These are phyloP conservation scores for Apodemia mormo DNA, from an alignment of 2,888 invertebrate species.

Conservation along the genomic window DNA sequence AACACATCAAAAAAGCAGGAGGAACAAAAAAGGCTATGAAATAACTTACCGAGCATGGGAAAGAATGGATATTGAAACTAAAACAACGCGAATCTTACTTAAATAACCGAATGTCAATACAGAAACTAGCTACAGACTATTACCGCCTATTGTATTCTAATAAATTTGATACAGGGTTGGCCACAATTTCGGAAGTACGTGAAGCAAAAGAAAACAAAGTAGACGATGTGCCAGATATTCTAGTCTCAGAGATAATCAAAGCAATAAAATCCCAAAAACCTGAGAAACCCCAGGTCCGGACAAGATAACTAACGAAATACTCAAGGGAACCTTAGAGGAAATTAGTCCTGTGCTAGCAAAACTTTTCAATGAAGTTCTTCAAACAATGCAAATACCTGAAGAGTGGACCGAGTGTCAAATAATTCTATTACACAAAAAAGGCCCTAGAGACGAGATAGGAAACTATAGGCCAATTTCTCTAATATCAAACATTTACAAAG, in stretches of 20 bases:
- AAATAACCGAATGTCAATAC: constrained; percentile 22
- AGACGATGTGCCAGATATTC: constrained; percentile 21
- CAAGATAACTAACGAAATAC: constrained; percentile 34
- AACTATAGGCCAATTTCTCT: constrained; percentile 36
- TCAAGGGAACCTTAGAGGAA: constrained; percentile 30
- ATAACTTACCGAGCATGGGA: constrained; percentile 23
- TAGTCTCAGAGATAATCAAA: constrained; percentile 26
- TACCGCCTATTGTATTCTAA: constrained; percentile 21
- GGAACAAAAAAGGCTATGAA: no score
- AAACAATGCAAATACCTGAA: constrained; percentile 28
- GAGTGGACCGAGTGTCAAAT: constrained; percentile 30
- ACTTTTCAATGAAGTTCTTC: no score
- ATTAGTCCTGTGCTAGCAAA: constrained; percentile 29
- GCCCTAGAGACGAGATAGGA: constrained; percentile 25
- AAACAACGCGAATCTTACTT: constrained; percentile 15
- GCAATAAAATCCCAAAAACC: constrained; percentile 30
- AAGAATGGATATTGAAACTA: constrained; percentile 28
- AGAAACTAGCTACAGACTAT: constrained; percentile 25
- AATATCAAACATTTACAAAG: constrained; percentile 22
- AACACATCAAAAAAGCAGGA: no score
- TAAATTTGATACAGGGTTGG: constrained; percentile 24
- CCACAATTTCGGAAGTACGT: neutral
- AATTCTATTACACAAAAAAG: constrained; percentile 35
- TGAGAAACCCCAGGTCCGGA: constrained; percentile 37
- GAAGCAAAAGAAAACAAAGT: neutral